Evolutionary conservation across 2,797 vertebrate species (phyloP).

Genomic region (Cossypha dichroa): DNA sequence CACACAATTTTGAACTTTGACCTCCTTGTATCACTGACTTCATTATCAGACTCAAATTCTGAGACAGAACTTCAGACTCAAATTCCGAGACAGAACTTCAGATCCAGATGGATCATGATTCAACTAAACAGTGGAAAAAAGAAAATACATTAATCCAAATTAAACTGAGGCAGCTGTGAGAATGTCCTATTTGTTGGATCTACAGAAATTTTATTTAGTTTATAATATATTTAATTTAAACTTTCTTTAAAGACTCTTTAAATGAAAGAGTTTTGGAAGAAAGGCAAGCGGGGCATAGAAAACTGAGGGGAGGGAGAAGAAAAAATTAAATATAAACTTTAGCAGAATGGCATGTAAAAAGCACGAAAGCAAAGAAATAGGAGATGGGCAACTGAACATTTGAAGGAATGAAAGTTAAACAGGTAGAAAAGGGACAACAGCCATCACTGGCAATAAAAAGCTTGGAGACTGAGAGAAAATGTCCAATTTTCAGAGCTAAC

Average conservation of each 20-base stretch:
- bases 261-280: neutral
- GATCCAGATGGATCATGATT: neutral
- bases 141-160: neutral
- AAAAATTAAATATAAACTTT: neutral
- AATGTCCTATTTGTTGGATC: neutral
- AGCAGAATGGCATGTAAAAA: neutral
- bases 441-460: neutral
- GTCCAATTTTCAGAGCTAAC: neutral
- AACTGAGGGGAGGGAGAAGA: neutral
- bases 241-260: neutral
- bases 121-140: neutral
- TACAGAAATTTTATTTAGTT: neutral
- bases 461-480: neutral
- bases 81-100: neutral
- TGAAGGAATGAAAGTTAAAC: neutral
- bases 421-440: neutral
- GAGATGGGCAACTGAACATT: neutral
- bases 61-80: neutral
- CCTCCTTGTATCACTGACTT: neutral
- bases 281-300: neutral
- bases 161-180: neutral
- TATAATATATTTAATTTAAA: neutral
- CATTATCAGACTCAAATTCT: neutral
- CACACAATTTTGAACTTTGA: neutral
- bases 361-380: neutral